phyloP scores from a whole-genome alignment of 2,797 vertebrate genomes.

The Nothura maculosa region DNA sequence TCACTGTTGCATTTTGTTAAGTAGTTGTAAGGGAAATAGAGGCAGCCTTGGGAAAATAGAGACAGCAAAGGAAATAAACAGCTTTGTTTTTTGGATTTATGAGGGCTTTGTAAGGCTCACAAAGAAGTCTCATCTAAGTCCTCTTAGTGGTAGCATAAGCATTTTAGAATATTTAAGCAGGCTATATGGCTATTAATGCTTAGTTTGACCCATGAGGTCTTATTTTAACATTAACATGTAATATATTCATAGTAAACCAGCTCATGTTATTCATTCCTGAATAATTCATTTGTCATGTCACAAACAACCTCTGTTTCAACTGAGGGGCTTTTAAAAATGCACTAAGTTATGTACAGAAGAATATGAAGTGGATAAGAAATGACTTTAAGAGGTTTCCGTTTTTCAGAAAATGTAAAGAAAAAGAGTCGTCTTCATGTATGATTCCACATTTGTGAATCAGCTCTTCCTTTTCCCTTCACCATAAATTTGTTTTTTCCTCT shows the following conservation, averaged over 20 bases:
- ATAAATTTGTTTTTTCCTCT: background rate
- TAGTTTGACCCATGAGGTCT: background rate
- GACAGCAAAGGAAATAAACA: background rate
- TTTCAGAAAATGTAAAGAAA: background rate
- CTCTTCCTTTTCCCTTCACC: background rate
- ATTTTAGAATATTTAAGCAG: background rate
- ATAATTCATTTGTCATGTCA: conserved; percentile 49
- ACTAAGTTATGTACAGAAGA: background rate
- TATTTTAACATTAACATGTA: conserved; percentile 8
- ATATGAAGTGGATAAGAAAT: background rate
- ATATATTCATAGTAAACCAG: conserved; percentile 10
- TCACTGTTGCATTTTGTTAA: background rate
- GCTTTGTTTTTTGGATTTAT: background rate
- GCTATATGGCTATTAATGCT: background rate
- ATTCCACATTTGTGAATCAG: background rate
- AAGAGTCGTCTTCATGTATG: accelerated
- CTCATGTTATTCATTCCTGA: conserved; percentile 31
- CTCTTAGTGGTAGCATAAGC: background rate
- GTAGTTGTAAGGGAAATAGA: background rate
- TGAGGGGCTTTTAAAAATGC: conserved; percentile 10
- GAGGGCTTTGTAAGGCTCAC: background rate
- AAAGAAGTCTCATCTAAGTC: background rate
- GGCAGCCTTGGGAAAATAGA: background rate
- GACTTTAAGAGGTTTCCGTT: background rate
- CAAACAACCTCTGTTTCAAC: background rate